Evolutionary conservation across 2,888 invertebrate genomes (phyloP).

Genomic region (Timema podura): DNA sequence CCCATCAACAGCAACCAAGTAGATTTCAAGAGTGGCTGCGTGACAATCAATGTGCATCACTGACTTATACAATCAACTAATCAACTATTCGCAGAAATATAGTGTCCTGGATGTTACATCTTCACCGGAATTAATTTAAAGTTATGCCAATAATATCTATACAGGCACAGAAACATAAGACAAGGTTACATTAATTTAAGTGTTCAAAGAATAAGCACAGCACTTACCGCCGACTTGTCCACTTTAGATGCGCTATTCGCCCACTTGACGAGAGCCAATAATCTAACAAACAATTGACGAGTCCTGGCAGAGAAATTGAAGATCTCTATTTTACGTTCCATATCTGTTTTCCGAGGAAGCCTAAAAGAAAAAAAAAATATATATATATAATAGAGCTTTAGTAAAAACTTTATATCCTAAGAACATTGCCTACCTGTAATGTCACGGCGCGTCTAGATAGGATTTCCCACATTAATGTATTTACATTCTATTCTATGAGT

Average conservation of each 20-base stretch:
- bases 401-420: neutral
- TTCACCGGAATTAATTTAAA: too few species aligned
- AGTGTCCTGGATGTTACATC: too few species aligned
- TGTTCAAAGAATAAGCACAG: neutral
- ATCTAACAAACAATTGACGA: conserved; percentile 88
- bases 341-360: conserved; percentile 93
- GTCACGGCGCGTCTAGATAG: too few species aligned
- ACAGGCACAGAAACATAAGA: too few species aligned
- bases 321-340: conserved; percentile 98
- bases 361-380: conserved; percentile 51
- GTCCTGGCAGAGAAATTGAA: conserved; percentile 95
- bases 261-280: conserved; percentile 97
- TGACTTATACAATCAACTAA: too few species aligned
- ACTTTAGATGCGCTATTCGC: conserved; percentile 98
- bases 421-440: neutral
- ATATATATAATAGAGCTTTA: conserved; percentile 18
- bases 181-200: too few species aligned
- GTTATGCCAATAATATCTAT: too few species aligned
- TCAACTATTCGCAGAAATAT: too few species aligned
- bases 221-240: conserved; percentile 86
- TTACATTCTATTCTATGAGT: neutral
- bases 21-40: too few species aligned
- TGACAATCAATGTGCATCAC: too few species aligned
- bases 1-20: too few species aligned
- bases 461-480: too few species aligned